Evolutionary conservation across 2,113 vertebrate species (phyloP), one percentile per base, ranked within the genome.

Genomic region (Alces alces): DNA sequence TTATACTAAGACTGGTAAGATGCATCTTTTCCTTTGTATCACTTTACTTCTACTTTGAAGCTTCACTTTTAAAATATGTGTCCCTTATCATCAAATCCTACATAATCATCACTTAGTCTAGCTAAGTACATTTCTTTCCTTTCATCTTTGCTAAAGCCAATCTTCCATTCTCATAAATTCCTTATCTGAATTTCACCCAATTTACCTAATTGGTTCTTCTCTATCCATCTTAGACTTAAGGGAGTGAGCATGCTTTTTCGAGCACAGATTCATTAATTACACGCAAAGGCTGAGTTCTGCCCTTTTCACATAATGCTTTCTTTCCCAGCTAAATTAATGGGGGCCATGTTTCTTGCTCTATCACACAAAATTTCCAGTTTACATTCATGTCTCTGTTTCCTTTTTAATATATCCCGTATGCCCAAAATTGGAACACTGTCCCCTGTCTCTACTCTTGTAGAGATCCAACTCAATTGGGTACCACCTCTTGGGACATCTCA

Each of bases 201-300:
- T 98, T 97, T 98, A 97, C 80, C 94, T 98, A 98, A 98, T 96
- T 97, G 91, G 82, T 73, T 97, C 83, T 52, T 97, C 91, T 98
- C 91, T 79, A 85, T 92, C 89, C 79, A 89, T 96, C 90, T 95
- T 76, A 96, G 87, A 78, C 82, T 97, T 93, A 82, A 96, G 82
- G 84, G 45, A 96, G 5, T 39, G 13, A 96, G 85, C 55, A 92
- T 70, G 36, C 39, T 98, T 98, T 98, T 96, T 96, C 86, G 95
- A 96, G 85, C 95, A 54, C 55, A 91, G 88, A 92, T 91, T 98
- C 97, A 97, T 98, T 98, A 96, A 55, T 89, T 92, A 91, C 82
- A 93, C 6, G 5, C 12, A 73, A 43, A 96, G 55, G 82, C 91
- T 93, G 64, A 97, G 30, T 80, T 96, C 45, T 89, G 66, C 52